Evolutionary conservation across 2,113 vertebrate species (phyloP), one percentile per base, ranked within the genome.

Genomic region (Puntigrus tetrazona): DNA sequence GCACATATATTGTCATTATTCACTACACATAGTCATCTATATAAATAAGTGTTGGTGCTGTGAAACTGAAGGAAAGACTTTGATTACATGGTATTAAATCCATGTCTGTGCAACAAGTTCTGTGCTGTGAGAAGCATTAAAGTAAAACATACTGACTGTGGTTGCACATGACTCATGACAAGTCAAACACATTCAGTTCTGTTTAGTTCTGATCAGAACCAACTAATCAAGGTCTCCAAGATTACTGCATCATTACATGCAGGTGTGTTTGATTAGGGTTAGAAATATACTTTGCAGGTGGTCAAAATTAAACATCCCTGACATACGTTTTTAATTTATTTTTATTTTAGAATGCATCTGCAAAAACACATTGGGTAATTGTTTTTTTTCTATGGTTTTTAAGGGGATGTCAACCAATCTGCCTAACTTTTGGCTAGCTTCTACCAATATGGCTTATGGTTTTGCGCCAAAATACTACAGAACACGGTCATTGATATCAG

Each of bases 51-150:
- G 57, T 14, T 29, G 47, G 36, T 59, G 38, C 41, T 69, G 81
- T 18, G 41, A 50, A 36, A 84, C 78, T 67, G 67, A 50, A 69
- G 38, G 45, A 70, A 14, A 45, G 78, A 34, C n/a, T 84, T 78
- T 84, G 59, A 84, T 87, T 88, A 84, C 50, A 45, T 74, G 34
- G 36, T 79, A 88, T 80, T 81, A 86, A 84, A 83, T 41, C 52
- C 18, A 31, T 79, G 69, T 55, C 78, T 73, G 65, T 52, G 74
- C 74, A 89, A 50, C 87, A 76, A 81, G 75, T 80, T 86, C 72
- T 31, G 50, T 50, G 80, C 47, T 81, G 69, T 84, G 55, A 82
- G 20, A 72, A 79, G 29, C 63, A 45, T 83, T 78, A 83, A 83
- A 87, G 86, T 69, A 9, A 50, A 61, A 72, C 73, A 81, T n/a